Evolutionary conservation across 2,888 invertebrate species (phyloP).

Genomic region (Bellardia bayeri): DNA sequence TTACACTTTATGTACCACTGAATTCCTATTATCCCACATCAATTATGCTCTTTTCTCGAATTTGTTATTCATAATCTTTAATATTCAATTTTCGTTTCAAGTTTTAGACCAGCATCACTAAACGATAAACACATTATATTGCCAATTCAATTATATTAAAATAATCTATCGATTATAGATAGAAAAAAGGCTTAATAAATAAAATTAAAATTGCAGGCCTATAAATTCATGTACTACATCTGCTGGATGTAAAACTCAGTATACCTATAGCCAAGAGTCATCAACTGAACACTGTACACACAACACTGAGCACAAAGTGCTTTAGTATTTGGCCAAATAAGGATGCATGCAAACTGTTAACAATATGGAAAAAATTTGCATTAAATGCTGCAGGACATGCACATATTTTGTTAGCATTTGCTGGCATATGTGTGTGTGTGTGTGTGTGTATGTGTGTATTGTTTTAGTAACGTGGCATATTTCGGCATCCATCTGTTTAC

Average conservation of each 20-base stretch:
- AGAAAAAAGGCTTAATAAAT: slow-evolving; percentile 45
- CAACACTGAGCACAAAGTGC: slow-evolving; percentile 8
- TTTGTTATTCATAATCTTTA: slow-evolving; percentile 21
- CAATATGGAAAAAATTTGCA: slow-evolving; percentile 21
- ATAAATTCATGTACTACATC: slow-evolving; percentile 17
- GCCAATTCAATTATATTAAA: slow-evolving; percentile 51
- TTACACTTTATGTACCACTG: not conserved
- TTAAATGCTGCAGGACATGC: slow-evolving; percentile 16
- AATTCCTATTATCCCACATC: not conserved
- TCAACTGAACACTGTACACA: not conserved
- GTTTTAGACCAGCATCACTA: slow-evolving; percentile 21
- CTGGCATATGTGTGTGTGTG: not conserved
- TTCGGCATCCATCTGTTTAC: slow-evolving; percentile 11
- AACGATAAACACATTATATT: slow-evolving; percentile 27
- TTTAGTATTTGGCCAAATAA: not conserved
- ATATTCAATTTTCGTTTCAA: slow-evolving; percentile 10
- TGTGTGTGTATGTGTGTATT: slow-evolving; percentile 9
- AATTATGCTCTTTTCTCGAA: slow-evolving; percentile 13
- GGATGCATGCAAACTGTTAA: not conserved
- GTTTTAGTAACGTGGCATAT: not conserved
- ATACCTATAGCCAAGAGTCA: slow-evolving; percentile 37
- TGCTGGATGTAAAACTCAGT: slow-evolving; percentile 33
- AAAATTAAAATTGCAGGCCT: slow-evolving; percentile 46
- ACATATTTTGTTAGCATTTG: not conserved
- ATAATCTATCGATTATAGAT: slow-evolving; percentile 49